phyloP scores from a whole-genome alignment of 2,888 invertebrate species.

The Sarcophaga variegata region DNA sequence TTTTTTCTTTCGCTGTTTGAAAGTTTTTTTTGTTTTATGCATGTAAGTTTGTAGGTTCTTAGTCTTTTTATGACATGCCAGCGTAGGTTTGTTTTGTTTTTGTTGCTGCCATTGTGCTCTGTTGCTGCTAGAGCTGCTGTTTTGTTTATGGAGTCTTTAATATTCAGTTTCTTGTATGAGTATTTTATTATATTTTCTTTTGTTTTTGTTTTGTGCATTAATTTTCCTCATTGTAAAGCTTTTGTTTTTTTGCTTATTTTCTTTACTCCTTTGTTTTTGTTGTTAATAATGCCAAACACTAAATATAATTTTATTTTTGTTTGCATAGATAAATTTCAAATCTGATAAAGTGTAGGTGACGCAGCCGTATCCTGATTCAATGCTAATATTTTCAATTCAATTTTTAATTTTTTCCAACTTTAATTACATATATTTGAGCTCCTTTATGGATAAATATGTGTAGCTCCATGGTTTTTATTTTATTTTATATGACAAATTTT shows the following conservation, averaged over 20 bases:
- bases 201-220: conserved; percentile 54
- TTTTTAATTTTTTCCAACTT: no score
- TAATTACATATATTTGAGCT: no score
- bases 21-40: not conserved
- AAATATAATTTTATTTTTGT: conserved; percentile 6
- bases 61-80: conserved; percentile 32
- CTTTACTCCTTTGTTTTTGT: conserved; percentile 30
- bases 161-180: conserved; percentile 40
- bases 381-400: not conserved
- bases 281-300: conserved; percentile 52
- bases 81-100: conserved; percentile 54
- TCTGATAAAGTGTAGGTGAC: not conserved
- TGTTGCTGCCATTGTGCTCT: conserved; percentile 33
- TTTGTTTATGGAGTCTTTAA: conserved; percentile 31
- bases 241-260: conserved; percentile 29
- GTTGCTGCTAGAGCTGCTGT: not conserved
- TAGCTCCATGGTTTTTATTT: no score
- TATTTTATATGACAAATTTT: no score
- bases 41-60: not conserved
- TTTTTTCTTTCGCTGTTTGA: conserved; percentile 27
- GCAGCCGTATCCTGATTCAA: not conserved
- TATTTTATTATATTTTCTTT: conserved; percentile 28
- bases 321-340: not conserved
- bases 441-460: no score
- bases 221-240: conserved; percentile 35